phyloP scores from a whole-genome alignment of 2,113 vertebrate species.

The Cryptomyrus ogoouensis region DNA sequence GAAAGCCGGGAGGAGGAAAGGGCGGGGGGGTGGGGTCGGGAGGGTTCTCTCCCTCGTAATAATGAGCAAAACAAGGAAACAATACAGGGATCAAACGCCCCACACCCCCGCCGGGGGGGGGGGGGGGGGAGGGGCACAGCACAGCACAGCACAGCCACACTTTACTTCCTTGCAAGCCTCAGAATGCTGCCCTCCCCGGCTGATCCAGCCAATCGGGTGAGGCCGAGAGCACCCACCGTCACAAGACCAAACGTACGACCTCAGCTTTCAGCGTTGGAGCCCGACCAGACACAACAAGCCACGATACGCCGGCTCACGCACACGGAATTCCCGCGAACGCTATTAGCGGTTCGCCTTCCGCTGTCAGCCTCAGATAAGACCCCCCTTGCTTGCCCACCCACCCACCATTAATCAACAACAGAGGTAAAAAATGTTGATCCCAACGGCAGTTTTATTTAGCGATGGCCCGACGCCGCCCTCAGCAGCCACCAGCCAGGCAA shows the following conservation, averaged over 20 bases:
- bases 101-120: neutral
- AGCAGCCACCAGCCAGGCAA: neutral
- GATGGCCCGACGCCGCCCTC: slow-evolving; percentile 14
- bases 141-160: neutral
- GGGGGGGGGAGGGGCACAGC: neutral
- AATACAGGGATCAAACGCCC: too few relatives aligned
- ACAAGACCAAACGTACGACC: slow-evolving; percentile 69
- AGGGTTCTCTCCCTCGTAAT: too few relatives aligned
- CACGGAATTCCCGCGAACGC: slow-evolving; percentile 61
- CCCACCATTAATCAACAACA: slow-evolving; percentile 49
- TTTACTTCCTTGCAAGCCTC: neutral
- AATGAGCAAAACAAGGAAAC: too few relatives aligned
- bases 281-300: slow-evolving; percentile 88
- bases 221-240: slow-evolving; percentile 40
- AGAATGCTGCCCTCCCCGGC: neutral
- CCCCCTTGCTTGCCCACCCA: slow-evolving; percentile 44
- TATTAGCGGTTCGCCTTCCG: slow-evolving; percentile 34
- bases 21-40: too few relatives aligned
- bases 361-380: slow-evolving; percentile 62
- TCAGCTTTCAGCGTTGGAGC: slow-evolving; percentile 65
- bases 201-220: neutral
- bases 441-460: slow-evolving; percentile 30
- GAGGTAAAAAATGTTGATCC: slow-evolving; percentile 44
- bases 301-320: slow-evolving; percentile 56
- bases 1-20: too few relatives aligned